A percentile compares a stretch with the other conserved stretches of the same genome.
These are phyloP conservation scores for Holothuria scabra DNA, from an alignment of 53 echinoderm and acorn worm genomes.

Conservation along the genomic window DNA sequence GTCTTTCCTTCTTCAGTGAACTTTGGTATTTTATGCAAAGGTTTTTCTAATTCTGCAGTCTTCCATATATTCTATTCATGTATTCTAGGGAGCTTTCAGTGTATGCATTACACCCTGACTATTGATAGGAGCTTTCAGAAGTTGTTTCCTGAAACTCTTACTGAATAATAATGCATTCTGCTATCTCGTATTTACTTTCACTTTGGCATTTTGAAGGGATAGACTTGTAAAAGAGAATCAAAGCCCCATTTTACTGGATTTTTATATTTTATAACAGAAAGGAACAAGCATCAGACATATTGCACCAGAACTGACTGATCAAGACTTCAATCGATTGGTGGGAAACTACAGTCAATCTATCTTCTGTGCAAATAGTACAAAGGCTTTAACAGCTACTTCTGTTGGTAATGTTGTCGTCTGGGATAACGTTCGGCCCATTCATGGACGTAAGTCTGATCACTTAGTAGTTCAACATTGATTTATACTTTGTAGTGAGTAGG, in stretches of 20 bases:
- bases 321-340: constrained; percentile 96
- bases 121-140: no score
- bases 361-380: constrained; percentile 79
- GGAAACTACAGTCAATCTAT: constrained; percentile 98
- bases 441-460: constrained; percentile 83
- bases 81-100: no score
- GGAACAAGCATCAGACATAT: constrained; percentile 72
- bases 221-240: neutral
- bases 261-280: constrained; percentile 56
- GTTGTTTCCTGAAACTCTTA: no score
- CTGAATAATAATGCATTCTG: no score
- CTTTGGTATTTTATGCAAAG: no score
- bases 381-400: constrained; percentile 89
- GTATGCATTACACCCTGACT: no score
- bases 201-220: neutral
- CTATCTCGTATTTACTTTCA: neutral
- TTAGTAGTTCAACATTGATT: no score
- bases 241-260: neutral
- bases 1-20: no score
- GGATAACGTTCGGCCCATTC: constrained; percentile 90
- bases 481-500: no score
- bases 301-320: constrained; percentile 90
- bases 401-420: constrained; percentile 97
- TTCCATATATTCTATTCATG: no score
- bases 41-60: no score